These are phyloP conservation scores for Lasioglossum zephyrum DNA, from an alignment of 2,888 invertebrate species.

Conservation along the genomic window DNA sequence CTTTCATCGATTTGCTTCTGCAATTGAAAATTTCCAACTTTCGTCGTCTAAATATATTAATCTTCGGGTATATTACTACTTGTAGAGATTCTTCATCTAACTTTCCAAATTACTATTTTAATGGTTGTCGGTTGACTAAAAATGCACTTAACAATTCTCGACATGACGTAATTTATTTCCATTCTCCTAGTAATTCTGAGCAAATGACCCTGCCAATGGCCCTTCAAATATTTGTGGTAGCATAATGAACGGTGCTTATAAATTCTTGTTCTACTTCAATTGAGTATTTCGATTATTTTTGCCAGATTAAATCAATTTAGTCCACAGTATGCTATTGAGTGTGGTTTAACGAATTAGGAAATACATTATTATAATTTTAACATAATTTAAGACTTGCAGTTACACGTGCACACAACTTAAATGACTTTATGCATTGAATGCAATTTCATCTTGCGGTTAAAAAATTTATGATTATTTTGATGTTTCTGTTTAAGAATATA, in stretches of 20 bases:
- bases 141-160: too few species aligned
- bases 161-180: not conserved
- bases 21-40: constrained; percentile 1
- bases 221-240: not conserved
- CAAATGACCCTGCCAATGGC: not conserved
- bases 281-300: not conserved
- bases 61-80: not conserved
- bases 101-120: not conserved
- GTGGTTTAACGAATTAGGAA: too few species aligned
- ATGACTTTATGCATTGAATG: not conserved
- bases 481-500: not conserved
- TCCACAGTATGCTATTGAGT: not conserved
- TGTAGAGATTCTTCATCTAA: not conserved
- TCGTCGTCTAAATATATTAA: not conserved
- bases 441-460: not conserved
- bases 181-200: not conserved
- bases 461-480: not conserved
- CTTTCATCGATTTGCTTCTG: not conserved
- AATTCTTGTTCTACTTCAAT: not conserved
- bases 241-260: not conserved
- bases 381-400: too few species aligned
- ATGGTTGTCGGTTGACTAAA: not conserved
- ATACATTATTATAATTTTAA: too few species aligned
- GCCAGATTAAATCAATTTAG: not conserved
- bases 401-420: not conserved